phyloP scores from a whole-genome alignment of 2,797 vertebrate genomes.

The Fistularia commersonii region DNA sequence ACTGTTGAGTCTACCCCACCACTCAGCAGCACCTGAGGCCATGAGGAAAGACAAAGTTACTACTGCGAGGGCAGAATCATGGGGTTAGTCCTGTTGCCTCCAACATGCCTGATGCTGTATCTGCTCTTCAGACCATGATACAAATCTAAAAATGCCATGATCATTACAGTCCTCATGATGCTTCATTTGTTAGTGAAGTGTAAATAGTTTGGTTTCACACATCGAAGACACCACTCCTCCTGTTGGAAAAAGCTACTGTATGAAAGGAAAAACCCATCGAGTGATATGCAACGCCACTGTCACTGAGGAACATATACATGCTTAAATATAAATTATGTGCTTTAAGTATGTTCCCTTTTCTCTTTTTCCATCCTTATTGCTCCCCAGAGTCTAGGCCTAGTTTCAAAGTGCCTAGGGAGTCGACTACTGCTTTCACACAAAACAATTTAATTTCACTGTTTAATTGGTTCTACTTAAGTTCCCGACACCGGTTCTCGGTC shows the following conservation, averaged over 20 bases:
- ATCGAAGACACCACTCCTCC: background rate
- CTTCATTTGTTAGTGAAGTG: background rate
- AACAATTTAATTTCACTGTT: conserved; percentile 61
- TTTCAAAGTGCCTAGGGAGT: conserved; percentile 50
- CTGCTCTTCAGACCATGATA: conserved; percentile 4
- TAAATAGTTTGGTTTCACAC: background rate
- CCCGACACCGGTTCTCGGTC: conserved; percentile 16
- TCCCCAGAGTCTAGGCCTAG: conserved; percentile 59
- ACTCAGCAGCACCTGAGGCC: conserved; percentile 88
- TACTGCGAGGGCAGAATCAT: background rate
- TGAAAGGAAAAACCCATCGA: background rate
- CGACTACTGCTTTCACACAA: conserved; percentile 47
- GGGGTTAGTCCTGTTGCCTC: background rate
- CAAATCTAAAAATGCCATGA: conserved; percentile 3
- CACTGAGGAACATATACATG: conserved; percentile 9
- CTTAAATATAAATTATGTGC: conserved; percentile 23
- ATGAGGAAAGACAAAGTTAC: conserved; percentile 5
- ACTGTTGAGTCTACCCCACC: conserved; percentile 98
- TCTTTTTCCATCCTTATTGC: conserved; percentile 29
- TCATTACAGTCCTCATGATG: background rate
- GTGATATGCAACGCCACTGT: background rate
- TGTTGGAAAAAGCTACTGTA: background rate
- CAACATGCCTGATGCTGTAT: background rate
- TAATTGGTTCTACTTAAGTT: conserved; percentile 58
- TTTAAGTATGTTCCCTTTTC: conserved; percentile 24